These are phyloP conservation scores for Poecilus cupreus DNA, from an alignment of 2,888 invertebrate species.

Conservation along the genomic window DNA sequence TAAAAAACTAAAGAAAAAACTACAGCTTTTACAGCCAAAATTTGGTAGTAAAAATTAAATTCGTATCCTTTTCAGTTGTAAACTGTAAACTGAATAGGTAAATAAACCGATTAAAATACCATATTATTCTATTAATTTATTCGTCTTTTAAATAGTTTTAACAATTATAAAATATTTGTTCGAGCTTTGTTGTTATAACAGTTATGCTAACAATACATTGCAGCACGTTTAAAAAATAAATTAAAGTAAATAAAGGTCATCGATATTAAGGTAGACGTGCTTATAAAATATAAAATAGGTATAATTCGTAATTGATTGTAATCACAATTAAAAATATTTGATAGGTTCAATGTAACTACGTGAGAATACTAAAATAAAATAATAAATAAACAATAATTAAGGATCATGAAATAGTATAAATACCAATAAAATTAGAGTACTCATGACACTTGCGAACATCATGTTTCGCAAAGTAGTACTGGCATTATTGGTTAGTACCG, in stretches of 20 bases:
- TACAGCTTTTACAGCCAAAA: too few species aligned
- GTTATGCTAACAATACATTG: background rate
- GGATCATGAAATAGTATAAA: conserved; percentile 6
- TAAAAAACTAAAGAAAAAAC: too few species aligned
- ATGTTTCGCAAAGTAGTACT: conserved; percentile 13
- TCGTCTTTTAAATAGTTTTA: too few species aligned
- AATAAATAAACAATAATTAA: conserved; percentile 3
- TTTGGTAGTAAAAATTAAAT: too few species aligned
- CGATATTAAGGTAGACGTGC: background rate
- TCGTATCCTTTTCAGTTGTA: too few species aligned
- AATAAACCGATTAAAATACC: too few species aligned
- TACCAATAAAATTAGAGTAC: background rate
- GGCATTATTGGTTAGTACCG: conserved; percentile 34
- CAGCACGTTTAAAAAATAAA: too few species aligned
- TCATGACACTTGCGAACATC: background rate
- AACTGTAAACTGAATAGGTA: too few species aligned
- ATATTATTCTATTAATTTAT: too few species aligned
- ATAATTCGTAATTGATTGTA: background rate
- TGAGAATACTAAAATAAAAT: background rate
- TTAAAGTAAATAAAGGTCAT: background rate
- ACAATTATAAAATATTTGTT: too few species aligned
- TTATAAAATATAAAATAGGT: background rate
- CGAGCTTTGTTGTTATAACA: too few species aligned
- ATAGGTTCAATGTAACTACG: conserved; percentile 6
- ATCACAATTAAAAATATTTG: background rate